Evolutionary conservation across 2,888 invertebrate species (phyloP).

Genomic region (Drosophila pseudotalamancana): DNA sequence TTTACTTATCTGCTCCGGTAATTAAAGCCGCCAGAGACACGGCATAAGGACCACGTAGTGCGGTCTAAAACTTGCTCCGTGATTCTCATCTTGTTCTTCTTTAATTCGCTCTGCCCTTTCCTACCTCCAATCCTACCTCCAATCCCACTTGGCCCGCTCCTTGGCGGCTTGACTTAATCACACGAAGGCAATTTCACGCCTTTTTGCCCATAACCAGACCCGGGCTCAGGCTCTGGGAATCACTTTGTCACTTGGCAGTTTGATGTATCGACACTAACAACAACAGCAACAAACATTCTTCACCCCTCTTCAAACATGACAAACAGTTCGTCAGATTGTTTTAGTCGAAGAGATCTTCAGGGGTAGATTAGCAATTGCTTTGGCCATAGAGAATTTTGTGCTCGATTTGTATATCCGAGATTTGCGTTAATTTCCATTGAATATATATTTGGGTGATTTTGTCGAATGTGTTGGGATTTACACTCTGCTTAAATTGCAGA

Average conservation of each 20-base stretch:
- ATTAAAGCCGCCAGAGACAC: conserved; percentile 52
- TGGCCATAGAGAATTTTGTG: conserved; percentile 65
- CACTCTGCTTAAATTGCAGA: conserved; percentile 62
- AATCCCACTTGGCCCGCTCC: background rate
- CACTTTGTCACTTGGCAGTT: conserved; percentile 75
- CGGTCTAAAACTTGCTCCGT: conserved; percentile 32
- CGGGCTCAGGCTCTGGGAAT: conserved; percentile 47
- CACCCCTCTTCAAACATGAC: conserved; percentile 17
- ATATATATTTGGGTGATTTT: conserved; percentile 52
- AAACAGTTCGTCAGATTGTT: conserved; percentile 47
- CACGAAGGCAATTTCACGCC: conserved; percentile 83
- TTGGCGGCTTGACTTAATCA: conserved; percentile 72
- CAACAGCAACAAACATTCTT: conserved; percentile 49
- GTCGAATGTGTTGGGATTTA: conserved; percentile 52
- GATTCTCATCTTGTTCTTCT: conserved; percentile 71
- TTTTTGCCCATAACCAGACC: conserved; percentile 56
- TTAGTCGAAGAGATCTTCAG: conserved; percentile 55
- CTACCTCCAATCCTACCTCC: too few relatives aligned
- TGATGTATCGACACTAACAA: conserved; percentile 71
- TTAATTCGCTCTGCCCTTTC: conserved; percentile 38
- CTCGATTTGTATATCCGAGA: conserved; percentile 75
- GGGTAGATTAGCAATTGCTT: conserved; percentile 73
- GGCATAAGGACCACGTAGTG: conserved; percentile 72
- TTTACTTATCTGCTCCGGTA: conserved; percentile 65
- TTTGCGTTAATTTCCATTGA: conserved; percentile 62